phyloP scores from a whole-genome alignment of 2,797 vertebrate species.

The Bufotes viridis region DNA sequence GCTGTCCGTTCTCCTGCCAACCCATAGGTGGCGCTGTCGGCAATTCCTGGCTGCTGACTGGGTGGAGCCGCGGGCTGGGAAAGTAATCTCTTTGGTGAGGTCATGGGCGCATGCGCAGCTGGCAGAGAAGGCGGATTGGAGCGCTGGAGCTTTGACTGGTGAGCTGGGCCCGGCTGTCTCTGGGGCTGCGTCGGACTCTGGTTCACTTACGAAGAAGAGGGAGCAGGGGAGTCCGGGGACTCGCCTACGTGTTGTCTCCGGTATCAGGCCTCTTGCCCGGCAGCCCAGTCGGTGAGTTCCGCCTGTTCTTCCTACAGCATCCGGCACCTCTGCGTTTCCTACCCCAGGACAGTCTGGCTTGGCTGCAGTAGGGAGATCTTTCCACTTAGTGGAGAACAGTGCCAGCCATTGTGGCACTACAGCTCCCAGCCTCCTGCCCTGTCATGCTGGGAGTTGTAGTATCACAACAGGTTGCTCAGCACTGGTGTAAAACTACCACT shows the following conservation, averaged over 20 bases:
- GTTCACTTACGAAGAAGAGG: not conserved
- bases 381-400: not conserved
- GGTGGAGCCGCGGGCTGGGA: not conserved
- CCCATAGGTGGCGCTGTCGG: not conserved
- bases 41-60: not conserved
- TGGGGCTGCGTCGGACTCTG: not conserved
- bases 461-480: not conserved
- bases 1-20: not conserved
- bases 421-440: constrained; percentile 5
- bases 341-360: not conserved
- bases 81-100: not conserved
- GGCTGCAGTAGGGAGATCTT: not conserved
- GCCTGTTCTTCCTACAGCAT: not conserved
- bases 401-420: not conserved
- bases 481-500: not conserved
- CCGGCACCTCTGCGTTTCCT: not conserved
- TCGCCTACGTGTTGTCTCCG: not conserved
- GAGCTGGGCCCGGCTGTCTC: not conserved
- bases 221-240: not conserved
- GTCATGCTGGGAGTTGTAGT: not conserved
- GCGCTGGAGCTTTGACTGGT: not conserved
- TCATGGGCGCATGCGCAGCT: not conserved
- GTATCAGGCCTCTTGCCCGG: not conserved
- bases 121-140: not conserved
- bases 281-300: constrained; percentile 39